Base-by-base conservation (phyloP, 2,113 vertebrate species). In the Anoplopoma fimbria region DNA sequence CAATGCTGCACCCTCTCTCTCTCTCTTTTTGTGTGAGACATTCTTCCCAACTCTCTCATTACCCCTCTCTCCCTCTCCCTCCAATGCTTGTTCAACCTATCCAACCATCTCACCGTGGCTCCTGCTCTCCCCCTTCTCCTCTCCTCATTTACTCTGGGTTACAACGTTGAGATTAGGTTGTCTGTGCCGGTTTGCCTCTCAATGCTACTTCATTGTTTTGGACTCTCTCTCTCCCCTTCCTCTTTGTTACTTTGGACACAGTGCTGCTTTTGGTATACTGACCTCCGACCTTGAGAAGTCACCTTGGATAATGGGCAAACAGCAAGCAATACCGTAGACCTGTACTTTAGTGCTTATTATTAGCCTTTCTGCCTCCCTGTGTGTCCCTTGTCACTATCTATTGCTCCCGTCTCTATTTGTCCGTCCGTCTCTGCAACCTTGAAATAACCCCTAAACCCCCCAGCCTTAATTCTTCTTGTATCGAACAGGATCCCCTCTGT, bases 131-230 rank as follows among this genome's bases (percentile, higher is more conserved):
- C 67, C 75, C 64, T 72, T 84, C 69, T 85, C 29, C 70, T 77
- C 80, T 85, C 29, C 87, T 91, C 90, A 91, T 94, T 94, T 94
- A 82, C 87, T 88, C 84, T 60, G 36, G 73, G 88, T 83, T 92
- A 89, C 87, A 87, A 85, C 88, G 91, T 88, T 91, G 85, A 94
- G 93, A 94, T 94, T 93, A 91, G 92, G 88, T 90, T 94, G 93
- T 94, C 92, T 21, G 80, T 89, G 92, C 86, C 80, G 90, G 92
- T 94, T 94, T 91, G 85, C 85, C 72, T 90, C 87, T 86, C 74
- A n/a, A 58, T 51, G 72, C 69, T 72, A 34, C 82, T 89, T 93
- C 76, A 93, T 91, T 93, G 91, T 92, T 93, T 92, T 87, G 79
- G 91, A 94, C 86, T 91, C 79, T 77, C 60, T 87, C 69, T 86